Conservation (phyloP, 2,888 invertebrate genomes). For the Drosophila dives region DNA sequence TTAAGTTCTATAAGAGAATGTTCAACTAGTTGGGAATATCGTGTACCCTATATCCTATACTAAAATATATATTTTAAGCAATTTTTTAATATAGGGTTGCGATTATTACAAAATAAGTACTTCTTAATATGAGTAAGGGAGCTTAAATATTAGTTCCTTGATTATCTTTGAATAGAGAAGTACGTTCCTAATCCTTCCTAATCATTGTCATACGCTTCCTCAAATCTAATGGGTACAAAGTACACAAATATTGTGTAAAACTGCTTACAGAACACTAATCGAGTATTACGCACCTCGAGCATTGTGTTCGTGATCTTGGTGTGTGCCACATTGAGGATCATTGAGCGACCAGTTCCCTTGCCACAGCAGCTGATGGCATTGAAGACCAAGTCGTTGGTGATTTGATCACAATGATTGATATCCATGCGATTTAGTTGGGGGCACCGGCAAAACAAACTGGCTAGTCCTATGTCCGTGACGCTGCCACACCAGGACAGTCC, state of each 20-base stretch:
- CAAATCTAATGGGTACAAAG: neutral
- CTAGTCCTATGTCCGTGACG: conserved; percentile 57
- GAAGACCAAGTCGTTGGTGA: conserved; percentile 59
- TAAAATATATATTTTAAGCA: neutral
- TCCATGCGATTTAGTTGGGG: conserved; percentile 42
- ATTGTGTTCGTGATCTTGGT: conserved; percentile 45
- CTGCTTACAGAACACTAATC: neutral
- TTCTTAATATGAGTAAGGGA: neutral
- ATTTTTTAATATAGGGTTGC: neutral
- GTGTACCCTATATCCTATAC: neutral
- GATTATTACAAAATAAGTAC: neutral
- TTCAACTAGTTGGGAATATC: neutral
- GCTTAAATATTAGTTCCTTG: neutral
- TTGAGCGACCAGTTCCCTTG: conserved; percentile 25
- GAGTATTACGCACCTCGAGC: conserved; percentile 35
- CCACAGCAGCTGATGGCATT: conserved; percentile 51
- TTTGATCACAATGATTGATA: conserved; percentile 50
- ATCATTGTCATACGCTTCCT: neutral
- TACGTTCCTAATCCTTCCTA: neutral
- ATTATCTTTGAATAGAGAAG: neutral
- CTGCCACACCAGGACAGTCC: conserved; percentile 47
- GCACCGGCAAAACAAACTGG: conserved; percentile 55
- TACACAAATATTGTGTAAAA: neutral
- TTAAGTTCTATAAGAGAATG: neutral
- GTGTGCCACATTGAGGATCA: conserved; percentile 47